Evolutionary conservation across 2,797 vertebrate species (phyloP).

Genomic region (Sparus aurata): DNA sequence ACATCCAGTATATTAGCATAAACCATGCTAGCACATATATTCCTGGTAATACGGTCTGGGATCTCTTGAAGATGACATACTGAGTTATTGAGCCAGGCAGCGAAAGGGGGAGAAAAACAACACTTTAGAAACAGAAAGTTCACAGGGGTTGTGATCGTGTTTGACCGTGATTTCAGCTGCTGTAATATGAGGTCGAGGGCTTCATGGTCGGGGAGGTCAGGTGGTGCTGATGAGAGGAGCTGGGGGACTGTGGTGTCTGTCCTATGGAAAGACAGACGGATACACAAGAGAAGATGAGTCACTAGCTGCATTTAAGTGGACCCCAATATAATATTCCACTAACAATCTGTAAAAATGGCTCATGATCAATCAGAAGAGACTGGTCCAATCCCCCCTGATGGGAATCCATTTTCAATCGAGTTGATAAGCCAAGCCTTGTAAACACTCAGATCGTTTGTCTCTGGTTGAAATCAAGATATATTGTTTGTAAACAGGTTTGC

Average conservation of each 20-base stretch:
- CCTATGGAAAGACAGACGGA: constrained; percentile 59
- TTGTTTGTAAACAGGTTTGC: no score
- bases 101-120: background rate
- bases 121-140: background rate
- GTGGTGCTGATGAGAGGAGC: constrained; percentile 82
- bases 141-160: background rate
- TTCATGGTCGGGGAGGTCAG: constrained; percentile 77
- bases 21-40: background rate
- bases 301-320: background rate
- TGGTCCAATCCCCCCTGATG: no score
- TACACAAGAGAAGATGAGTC: background rate
- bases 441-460: no score
- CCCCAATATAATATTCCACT: no score
- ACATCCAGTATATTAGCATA: background rate
- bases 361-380: no score
- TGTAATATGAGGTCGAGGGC: constrained; percentile 78
- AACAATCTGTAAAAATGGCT: no score
- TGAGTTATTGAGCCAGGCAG: background rate
- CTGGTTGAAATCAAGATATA: no score
- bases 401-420: no score
- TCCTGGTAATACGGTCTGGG: background rate
- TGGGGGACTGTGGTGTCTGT: constrained; percentile 78
- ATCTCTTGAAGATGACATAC: background rate
- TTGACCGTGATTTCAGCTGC: constrained; percentile 34
- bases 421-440: no score